Conservation (phyloP, 2,113 vertebrate genomes). For the Phycodurus eques region DNA sequence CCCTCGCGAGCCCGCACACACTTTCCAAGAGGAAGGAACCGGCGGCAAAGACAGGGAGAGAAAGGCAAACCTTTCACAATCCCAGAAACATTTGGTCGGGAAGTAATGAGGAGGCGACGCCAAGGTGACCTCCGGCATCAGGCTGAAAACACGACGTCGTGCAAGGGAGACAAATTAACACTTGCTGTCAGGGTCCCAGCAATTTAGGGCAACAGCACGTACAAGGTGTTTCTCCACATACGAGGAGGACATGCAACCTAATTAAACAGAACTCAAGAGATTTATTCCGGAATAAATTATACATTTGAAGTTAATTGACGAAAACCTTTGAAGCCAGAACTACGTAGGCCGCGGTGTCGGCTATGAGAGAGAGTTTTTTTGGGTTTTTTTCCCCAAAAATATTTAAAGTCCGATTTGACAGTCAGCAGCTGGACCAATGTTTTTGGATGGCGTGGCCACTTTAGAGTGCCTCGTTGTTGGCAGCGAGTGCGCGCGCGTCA, state of each 20-base stretch:
- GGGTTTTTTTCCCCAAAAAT: no score
- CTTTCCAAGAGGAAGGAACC: conserved; percentile 45
- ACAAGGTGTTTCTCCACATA: not conserved
- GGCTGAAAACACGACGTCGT: not conserved
- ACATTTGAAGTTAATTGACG: not conserved
- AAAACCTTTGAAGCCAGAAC: no score
- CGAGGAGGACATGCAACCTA: no score
- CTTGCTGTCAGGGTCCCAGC: no score
- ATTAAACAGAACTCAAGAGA: no score
- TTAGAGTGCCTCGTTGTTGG: not conserved
- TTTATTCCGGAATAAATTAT: no score
- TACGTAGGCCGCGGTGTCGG: no score
- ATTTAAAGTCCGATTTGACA: no score
- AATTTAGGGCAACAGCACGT: not conserved
- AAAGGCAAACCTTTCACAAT: not conserved
- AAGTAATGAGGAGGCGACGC: not conserved
- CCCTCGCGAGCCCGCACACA: not conserved
- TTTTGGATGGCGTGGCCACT: not conserved
- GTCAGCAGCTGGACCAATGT: no score
- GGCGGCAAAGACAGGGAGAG: not conserved
- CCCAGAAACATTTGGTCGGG: not conserved
- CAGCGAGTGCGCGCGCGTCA: not conserved
- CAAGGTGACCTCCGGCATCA: not conserved
- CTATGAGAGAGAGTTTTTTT: no score
- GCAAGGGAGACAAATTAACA: not conserved